These are phyloP conservation scores for Megalurothrips usitatus DNA, from an alignment of 2,888 invertebrate genomes.

Conservation along the genomic window DNA sequence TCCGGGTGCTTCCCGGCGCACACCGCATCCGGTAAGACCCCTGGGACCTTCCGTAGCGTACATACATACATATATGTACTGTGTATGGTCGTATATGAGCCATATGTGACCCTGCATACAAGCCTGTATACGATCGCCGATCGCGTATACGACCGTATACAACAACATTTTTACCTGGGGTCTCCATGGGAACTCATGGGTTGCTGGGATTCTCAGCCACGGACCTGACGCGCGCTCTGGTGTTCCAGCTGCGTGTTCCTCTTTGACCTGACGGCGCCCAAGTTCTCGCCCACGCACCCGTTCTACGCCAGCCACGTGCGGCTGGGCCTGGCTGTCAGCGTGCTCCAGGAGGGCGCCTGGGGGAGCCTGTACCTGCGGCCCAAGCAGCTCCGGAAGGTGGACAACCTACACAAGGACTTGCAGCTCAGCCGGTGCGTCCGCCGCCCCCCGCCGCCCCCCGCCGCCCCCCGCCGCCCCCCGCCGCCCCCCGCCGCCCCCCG, in stretches of 20 bases:
- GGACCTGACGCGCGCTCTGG: neutral
- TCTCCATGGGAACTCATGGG: no score
- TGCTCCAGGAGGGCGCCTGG: neutral
- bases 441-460: neutral
- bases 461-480: neutral
- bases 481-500: neutral
- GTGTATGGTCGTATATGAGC: no score
- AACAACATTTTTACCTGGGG: no score
- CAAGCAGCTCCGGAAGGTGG: neutral
- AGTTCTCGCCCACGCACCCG: slow-evolving; percentile 5
- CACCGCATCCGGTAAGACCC: neutral
- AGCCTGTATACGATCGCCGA: no score
- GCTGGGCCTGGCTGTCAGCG: slow-evolving; percentile 2
- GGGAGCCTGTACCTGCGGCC: slow-evolving; percentile 10
- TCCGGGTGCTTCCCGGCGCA: neutral
- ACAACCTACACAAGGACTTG: neutral
- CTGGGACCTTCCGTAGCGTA: no score
- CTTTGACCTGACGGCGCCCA: neutral
- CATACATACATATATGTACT: no score
- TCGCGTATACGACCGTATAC: no score
- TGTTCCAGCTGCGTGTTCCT: neutral
- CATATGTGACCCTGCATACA: no score
- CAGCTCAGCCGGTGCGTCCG: neutral
- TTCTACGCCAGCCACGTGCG: slow-evolving; percentile 2
- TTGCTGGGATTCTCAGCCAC: no score